These are phyloP conservation scores for Sminthurinus aureus DNA, from an alignment of 2,888 invertebrate genomes.

Conservation along the genomic window DNA sequence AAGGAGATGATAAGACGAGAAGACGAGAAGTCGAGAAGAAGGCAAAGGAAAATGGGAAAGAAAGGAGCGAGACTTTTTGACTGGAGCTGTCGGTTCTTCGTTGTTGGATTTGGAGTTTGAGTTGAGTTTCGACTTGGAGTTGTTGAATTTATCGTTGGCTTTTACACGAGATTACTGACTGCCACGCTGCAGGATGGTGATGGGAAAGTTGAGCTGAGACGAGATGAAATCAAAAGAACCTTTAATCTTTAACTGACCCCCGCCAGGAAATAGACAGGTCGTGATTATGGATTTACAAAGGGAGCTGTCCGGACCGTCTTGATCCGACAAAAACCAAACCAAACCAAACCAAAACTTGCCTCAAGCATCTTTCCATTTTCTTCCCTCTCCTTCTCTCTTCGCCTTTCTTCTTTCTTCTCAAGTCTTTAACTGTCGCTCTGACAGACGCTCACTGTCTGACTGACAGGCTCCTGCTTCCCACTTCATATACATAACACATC, in stretches of 20 bases:
- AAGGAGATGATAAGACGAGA: neutral
- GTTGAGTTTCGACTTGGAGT: conserved; percentile 10
- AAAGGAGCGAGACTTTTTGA: no score
- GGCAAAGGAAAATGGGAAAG: no score
- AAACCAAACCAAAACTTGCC: neutral
- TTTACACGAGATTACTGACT: conserved; percentile 31
- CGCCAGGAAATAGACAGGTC: conserved; percentile 51
- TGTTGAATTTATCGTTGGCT: conserved; percentile 34
- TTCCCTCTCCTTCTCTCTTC: neutral
- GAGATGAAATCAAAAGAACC: conserved; percentile 42
- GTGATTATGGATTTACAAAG: conserved; percentile 52
- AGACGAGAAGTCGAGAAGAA: neutral
- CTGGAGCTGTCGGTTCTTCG: no score
- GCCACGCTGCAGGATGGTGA: conserved; percentile 30
- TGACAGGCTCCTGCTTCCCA: no score
- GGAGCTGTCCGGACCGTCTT: conserved; percentile 42
- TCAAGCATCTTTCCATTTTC: neutral
- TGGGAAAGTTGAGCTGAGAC: conserved; percentile 36
- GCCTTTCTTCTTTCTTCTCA: neutral
- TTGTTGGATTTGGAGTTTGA: no score
- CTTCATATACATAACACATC: no score
- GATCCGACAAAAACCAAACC: no score
- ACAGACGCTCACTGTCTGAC: no score
- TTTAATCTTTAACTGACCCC: conserved; percentile 47
- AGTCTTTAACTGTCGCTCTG: neutral